Evolutionary conservation across 2,113 vertebrate species (phyloP), one percentile per base, ranked within the genome.

Genomic region (Oreochromis niloticus): DNA sequence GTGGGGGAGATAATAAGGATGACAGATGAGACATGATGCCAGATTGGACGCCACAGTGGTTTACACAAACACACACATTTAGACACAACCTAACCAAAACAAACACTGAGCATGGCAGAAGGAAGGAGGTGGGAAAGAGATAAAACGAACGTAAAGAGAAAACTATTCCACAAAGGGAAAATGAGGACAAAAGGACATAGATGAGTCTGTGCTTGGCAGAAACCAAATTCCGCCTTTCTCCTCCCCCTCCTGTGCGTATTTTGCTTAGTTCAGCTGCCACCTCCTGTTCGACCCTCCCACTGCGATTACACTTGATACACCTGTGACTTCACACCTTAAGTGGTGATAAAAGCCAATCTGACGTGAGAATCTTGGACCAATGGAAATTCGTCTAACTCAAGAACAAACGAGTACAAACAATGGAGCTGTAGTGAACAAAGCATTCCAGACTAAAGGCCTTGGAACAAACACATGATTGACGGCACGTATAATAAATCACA

Each of bases 291-390:
- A 86, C 71, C 80, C 84, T 59, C 82, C 83, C 86, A 75, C 84
- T 86, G 86, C 9, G 46, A 86, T 91, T 59, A 85, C 84, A 91
- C 84, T 39, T 24, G 4, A 52, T 43, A 43, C 82, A 91, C 93
- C 89, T 93, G 94, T 81, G 88, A 93, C 88, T 92, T 94, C 86
- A 90, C 91, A 93, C 93, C 90, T 93, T 85, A 86, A 84, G 81
- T 85, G 80, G 88, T 73, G 85, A 89, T 66, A 91, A 93, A 94
- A 93, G 90, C 84, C 92, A 92, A 92, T 94, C 87, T 61, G 75
- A 94, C 10, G 93, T 91, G 92, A 93, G 87, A 94, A 85, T 85
- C 83, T 87, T 19, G 46, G 82, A 68, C 36, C 80, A 39, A 4
- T 63, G 79, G 80, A 80, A 85, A 87, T 27, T 27, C 82, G 63